Base-by-base conservation (phyloP, 2,797 vertebrate species). In the Chelon labrosus region DNA sequence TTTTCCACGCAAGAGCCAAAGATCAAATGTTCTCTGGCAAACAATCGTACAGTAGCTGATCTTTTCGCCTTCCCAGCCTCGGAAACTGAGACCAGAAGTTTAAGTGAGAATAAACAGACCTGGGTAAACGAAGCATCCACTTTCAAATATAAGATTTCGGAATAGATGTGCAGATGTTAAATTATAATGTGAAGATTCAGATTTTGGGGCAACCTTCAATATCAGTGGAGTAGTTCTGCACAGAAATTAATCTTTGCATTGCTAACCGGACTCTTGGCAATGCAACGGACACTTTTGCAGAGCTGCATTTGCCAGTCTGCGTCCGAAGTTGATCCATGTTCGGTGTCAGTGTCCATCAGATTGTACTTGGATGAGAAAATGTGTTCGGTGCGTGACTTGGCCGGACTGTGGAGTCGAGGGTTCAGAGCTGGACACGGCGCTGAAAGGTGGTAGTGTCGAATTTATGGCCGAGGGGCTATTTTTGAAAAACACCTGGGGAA, bases 401-500 rank as follows among this genome's bases (percentile, higher is more conserved):
- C 73, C 7, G 53, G 44, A 64, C 31, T 6, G 39, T 8, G 39
- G 38, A 39, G 53, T 44, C 5, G 44, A 51, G 46, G 4, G 35
- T 35, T 19, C 4, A 37, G 8, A 1, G 38, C 56, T 61, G 9
- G 1, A 65, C 44, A 35, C 3, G 10, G 65, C 16, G 78, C 60
- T 79, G 78, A 86, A 70, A 82, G 87, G 71, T 58, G 41, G 37
- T 60, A 75, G 69, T 49, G 63, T 76, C 52, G 66, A 25, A 80
- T 85, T 80, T 68, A 85, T 1, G 17, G 52, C 62, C 11, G 0
- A 0, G n/a, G 10, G 25, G 73, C 89, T 89, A 89, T 90, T 90
- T 91, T 77, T 75, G 53, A 76, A 82, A 25, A 77, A 84, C 80
- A 74, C 76, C 75, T 62, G 76, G 66, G 69, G 52, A 84, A 70